Base-by-base conservation (phyloP, 2,888 invertebrate species). In the Pheosia tremula region DNA sequence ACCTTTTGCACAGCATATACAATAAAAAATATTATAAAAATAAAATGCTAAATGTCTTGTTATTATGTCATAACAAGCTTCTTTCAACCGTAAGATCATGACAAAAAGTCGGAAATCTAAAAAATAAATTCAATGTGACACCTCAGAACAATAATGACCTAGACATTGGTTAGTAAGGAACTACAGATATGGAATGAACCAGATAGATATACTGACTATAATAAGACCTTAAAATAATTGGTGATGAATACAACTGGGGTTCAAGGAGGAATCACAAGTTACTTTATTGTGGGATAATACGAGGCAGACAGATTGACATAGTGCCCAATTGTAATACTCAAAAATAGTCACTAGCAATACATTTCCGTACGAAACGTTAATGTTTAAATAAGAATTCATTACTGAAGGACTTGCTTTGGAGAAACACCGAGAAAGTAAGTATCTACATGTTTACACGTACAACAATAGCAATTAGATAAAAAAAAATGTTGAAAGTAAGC, bases 361-460 rank as follows among this genome's bases (percentile, higher is more conserved):
- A 63, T 8, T 63, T 24, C 2, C 24, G 24, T 24, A 24, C 24
- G 24, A 60, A 70, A 56, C 64, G 60, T 54, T 57, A 59, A 65
- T 64, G 66, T 65, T 62, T 62, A 63, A 59, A 72, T 74, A 68
- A 68, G 65, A 68, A 73, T 68, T 68, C 55, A 62, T 62, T 72
- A 66, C 74, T 24, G 24, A 24, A 24, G 24, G 24, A 24, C 24
- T 70, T 72, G 72, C 43, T 13, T 56, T 41, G 63, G 57, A 64
- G 61, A 59, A 69, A 67, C 64, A 67, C 62, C 64, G 60, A 62
- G 77, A 72, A 75, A 72, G 71, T 61, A 63, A 58, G 62, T 53
- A 59, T 11, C 50, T 61, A 57, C 49, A 13, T n/a, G 3, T 9
- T 5, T n/a, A 49, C n/a, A n/a, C 13, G 49, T n/a, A n/a, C 3